Evolutionary conservation across 2,797 vertebrate genomes (phyloP).

Genomic region (Pipistrellus pygmaeus): DNA sequence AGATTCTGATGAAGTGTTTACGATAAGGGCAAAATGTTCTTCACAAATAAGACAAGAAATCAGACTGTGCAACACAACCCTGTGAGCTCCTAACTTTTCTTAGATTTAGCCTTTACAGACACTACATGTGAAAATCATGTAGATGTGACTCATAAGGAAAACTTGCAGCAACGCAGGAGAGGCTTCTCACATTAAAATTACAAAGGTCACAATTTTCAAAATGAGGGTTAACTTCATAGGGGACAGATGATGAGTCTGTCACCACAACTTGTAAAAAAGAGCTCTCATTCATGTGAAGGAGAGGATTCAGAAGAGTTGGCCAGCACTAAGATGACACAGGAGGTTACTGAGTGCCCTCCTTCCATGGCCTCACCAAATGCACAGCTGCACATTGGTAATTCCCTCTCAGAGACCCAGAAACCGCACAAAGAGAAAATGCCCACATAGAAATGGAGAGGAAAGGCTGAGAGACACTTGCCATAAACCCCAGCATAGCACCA

Average conservation of each 20-base stretch:
- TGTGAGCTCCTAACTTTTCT: not conserved
- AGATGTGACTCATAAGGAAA: not conserved
- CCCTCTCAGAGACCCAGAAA: not conserved
- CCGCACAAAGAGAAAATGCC: not conserved
- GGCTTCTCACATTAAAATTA: not conserved
- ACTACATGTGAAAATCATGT: not conserved
- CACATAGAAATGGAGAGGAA: not conserved
- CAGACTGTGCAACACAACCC: not conserved
- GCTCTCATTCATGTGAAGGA: not conserved
- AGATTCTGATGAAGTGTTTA: not conserved
- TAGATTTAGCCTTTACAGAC: too few species aligned
- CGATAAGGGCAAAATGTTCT: not conserved
- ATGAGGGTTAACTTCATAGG: not conserved
- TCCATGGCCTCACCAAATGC: not conserved
- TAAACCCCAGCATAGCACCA: not conserved
- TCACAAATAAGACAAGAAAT: not conserved
- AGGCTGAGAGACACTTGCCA: not conserved
- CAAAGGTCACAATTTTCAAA: not conserved
- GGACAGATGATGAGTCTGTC: not conserved
- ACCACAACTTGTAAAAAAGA: not conserved
- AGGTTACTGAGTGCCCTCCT: not conserved
- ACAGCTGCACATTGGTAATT: not conserved
- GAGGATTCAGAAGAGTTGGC: not conserved
- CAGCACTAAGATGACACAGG: not conserved
- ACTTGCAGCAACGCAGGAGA: not conserved